Percentiles rank a stretch among this genome's conserved stretches.
These are phyloP conservation scores for Dufourea novaeangliae DNA, from an alignment of 1,140 invertebrate species.

Conservation along the genomic window DNA sequence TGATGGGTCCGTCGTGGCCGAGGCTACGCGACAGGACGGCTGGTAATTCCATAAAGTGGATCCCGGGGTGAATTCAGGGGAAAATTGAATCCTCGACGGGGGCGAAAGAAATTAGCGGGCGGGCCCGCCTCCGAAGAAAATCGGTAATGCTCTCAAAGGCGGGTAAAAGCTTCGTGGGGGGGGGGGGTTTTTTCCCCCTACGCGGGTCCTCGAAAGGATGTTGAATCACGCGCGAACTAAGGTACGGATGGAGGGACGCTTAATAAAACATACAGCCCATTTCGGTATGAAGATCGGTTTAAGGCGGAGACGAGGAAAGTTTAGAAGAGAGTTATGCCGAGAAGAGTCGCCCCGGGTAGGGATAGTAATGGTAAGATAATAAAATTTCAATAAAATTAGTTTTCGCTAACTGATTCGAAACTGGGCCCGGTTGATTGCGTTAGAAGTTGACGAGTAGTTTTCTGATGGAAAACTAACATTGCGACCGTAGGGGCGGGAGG, in stretches of 20 bases:
- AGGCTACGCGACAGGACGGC: constrained; percentile 5
- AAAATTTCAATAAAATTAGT: constrained; percentile 18
- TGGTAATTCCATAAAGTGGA: constrained; percentile 56
- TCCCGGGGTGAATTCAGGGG: constrained; percentile 17
- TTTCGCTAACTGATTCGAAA: not conserved
- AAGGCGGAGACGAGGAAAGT: not conserved
- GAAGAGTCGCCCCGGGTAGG: too few species aligned
- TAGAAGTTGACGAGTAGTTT: not conserved
- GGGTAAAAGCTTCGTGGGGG: not conserved
- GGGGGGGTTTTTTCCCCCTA: not conserved
- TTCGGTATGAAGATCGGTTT: not conserved
- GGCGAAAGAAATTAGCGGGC: constrained; percentile 37
- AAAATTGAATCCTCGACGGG: constrained; percentile 44
- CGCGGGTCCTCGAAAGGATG: too few species aligned
- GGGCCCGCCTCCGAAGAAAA: too few species aligned
- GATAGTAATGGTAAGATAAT: not conserved
- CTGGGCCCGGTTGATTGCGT: not conserved
- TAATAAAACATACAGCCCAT: not conserved
- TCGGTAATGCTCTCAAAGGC: not conserved
- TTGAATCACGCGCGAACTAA: too few species aligned
- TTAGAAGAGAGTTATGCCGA: not conserved
- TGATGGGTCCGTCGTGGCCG: constrained; percentile 39
- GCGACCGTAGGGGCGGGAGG: not conserved
- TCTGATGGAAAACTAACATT: constrained; percentile 6
- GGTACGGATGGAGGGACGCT: too few species aligned